Conservation (phyloP, 2,797 vertebrate species). For the Microchirus variegatus region DNA sequence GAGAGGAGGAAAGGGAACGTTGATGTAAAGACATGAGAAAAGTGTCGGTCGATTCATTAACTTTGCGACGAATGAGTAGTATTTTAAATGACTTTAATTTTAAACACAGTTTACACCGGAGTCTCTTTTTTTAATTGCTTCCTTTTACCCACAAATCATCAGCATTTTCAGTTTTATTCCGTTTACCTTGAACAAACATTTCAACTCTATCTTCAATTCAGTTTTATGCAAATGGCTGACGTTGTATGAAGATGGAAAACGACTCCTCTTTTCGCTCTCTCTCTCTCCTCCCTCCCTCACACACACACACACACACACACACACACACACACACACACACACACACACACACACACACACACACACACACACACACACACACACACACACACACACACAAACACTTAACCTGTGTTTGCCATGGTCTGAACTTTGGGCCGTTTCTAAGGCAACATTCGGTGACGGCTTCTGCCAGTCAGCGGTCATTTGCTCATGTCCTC, state of each 20-base stretch:
- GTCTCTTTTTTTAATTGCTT: too few relatives aligned
- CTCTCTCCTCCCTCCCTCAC: background rate
- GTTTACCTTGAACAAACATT: background rate
- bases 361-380: conserved; percentile 26
- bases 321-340: conserved; percentile 26
- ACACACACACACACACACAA: conserved; percentile 11
- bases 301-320: conserved; percentile 11
- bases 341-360: conserved; percentile 26
- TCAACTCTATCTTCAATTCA: background rate
- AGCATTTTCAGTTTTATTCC: too few relatives aligned
- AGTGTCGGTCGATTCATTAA: too few relatives aligned
- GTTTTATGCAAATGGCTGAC: too few relatives aligned
- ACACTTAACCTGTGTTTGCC: conserved; percentile 67
- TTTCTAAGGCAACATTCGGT: conserved; percentile 70
- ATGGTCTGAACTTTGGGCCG: conserved; percentile 72
- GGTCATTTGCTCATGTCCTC: conserved; percentile 22
- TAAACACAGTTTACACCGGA: too few relatives aligned
- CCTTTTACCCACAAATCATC: too few relatives aligned
- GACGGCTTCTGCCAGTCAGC: conserved; percentile 21
- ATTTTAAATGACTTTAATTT: too few relatives aligned
- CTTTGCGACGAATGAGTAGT: too few relatives aligned
- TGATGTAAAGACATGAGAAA: too few relatives aligned
- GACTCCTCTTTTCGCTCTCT: conserved; percentile 7
- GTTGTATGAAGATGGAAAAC: background rate
- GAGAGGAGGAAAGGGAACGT: too few relatives aligned